Conservation (phyloP, 2,797 vertebrate species). For the Myotis daubentonii region DNA sequence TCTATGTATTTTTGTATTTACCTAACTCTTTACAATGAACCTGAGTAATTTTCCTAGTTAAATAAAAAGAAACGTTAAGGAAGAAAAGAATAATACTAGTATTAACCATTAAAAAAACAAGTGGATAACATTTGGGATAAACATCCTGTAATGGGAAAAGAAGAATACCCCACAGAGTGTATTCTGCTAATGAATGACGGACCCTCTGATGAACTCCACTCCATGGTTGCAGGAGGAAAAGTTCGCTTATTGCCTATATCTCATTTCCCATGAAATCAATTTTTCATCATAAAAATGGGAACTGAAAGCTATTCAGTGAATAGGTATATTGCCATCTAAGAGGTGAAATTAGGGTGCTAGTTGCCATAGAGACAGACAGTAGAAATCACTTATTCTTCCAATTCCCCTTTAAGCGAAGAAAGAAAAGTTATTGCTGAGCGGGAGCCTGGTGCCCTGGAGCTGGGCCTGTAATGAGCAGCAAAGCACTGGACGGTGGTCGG, state of each 20-base stretch:
- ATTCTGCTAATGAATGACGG: neutral
- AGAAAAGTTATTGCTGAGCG: conserved; percentile 45
- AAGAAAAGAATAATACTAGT: conserved; percentile 22
- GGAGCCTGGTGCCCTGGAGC: neutral
- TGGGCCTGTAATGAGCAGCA: neutral
- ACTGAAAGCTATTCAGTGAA: conserved; percentile 71
- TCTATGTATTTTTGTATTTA: neutral
- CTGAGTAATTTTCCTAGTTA: neutral
- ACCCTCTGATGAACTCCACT: neutral
- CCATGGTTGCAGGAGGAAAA: neutral
- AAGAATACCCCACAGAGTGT: neutral
- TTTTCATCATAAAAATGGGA: conserved; percentile 61
- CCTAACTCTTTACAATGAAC: neutral
- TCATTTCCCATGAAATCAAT: conserved; percentile 65
- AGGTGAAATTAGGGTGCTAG: conserved; percentile 72
- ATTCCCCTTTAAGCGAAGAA: conserved; percentile 55
- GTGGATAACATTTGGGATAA: neutral
- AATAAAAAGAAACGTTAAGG: conserved; percentile 18
- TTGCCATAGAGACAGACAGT: conserved; percentile 78
- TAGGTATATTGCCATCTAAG: conserved; percentile 68
- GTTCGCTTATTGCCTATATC: conserved; percentile 15
- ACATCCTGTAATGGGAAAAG: neutral
- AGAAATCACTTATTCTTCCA: conserved; percentile 63
- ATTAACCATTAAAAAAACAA: conserved; percentile 15
- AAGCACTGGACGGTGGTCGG: neutral